Evolutionary conservation across 2,888 invertebrate species (phyloP).

Genomic region (Cephus pygmeus): DNA sequence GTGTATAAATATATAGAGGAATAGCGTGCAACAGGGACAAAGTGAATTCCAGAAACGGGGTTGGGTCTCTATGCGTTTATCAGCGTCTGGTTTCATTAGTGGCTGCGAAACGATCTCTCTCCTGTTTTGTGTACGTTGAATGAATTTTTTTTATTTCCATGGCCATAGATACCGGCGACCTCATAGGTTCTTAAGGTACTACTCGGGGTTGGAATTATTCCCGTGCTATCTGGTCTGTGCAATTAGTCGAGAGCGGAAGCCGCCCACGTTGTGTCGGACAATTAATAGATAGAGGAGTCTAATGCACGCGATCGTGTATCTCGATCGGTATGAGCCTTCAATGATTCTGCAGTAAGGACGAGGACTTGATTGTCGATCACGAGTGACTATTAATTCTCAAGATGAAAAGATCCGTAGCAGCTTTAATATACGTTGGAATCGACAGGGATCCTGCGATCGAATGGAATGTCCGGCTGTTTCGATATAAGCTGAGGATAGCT

Average conservation of each 20-base stretch:
- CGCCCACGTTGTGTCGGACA: constrained; percentile 61
- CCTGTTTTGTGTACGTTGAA: constrained; percentile 19
- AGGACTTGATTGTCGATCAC: neutral
- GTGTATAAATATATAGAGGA: neutral
- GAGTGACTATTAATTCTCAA: neutral
- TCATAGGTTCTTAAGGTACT: neutral
- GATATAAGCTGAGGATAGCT: neutral
- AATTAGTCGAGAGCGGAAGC: constrained; percentile 59
- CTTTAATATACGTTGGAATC: neutral
- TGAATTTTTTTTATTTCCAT: neutral
- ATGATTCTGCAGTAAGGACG: constrained; percentile 32
- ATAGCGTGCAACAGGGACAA: neutral
- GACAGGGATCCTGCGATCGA: neutral
- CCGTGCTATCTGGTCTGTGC: constrained; percentile 48
- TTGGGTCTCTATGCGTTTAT: constrained; percentile 34
- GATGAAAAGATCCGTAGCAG: neutral
- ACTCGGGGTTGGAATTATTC: constrained; percentile 41
- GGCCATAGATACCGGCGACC: neutral
- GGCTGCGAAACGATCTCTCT: constrained; percentile 36
- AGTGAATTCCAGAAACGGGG: neutral
- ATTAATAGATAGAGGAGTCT: constrained; percentile 54
- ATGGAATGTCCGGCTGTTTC: neutral
- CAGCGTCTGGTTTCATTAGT: constrained; percentile 39
- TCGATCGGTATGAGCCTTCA: constrained; percentile 27
- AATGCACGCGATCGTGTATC: constrained; percentile 40